Evolutionary conservation across 1,140 invertebrate genomes (phyloP), one percentile per base, ranked within the genome.

Genomic region (Lepidurus couesii): DNA sequence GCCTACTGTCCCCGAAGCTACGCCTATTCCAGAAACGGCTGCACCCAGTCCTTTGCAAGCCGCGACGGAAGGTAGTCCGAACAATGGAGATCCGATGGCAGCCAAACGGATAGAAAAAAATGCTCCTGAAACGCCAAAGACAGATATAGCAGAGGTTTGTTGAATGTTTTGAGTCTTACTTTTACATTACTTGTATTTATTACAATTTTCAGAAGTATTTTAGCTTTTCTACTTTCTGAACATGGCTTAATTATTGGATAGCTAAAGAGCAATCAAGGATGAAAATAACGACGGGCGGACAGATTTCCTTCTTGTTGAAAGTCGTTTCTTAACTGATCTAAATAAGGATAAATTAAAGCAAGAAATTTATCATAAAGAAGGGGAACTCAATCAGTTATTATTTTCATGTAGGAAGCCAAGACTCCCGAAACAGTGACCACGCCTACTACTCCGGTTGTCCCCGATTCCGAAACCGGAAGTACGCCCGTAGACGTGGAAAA

Each of bases 261-360:
- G 4, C 45, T 1, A 65, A 65, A 16, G 34, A 34, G 34, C 34
- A 34, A 34, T 75, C 74, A 75, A 77, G 42, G 75, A 77, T 77
- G 75, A 77, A 77, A 34, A 44, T 42, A 77, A 77, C 75, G 75
- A 77, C 75, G 75, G 75, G 75, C 75, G 75, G 75, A 77, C 75
- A 77, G 75, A 77, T 45, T 16, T 77, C 75, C 43, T 77, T 77
- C 47, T 16, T 77, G 75, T 77, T 77, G 75, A 77, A 44, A 45
- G 75, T 77, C 75, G 75, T 77, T 77, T 16, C 13, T 77, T 34
- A 34, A 34, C 75, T 77, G 75, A 77, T 77, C n/a, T 45, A n/a
- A 11, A 45, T 6, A 77, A 16, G 2, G 3, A 77, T 44, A 24
- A 1, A 77, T 10, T 24, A 4, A 24, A 44, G 16, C 21, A 16